Percentiles rank a stretch among this genome's conserved stretches.
These are phyloP conservation scores for Balanococcus diminutus DNA, from an alignment of 2,888 invertebrate genomes.

Conservation along the genomic window DNA sequence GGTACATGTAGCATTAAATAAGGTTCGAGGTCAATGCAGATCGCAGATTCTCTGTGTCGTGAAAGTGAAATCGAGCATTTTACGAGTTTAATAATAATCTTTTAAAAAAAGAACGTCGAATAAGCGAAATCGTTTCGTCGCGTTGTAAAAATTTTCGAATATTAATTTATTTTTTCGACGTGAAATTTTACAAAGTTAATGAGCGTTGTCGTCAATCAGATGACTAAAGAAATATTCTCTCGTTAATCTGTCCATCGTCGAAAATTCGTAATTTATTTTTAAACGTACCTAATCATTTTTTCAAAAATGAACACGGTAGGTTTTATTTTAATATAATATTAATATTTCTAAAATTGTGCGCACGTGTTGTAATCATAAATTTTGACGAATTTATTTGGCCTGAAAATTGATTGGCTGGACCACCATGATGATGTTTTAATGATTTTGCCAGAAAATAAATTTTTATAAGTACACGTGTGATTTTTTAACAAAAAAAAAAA, in stretches of 20 bases:
- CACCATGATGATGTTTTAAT: neutral
- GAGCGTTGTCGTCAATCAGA: too few relatives aligned
- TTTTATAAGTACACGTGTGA: neutral
- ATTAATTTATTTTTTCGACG: too few relatives aligned
- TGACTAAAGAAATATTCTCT: too few relatives aligned
- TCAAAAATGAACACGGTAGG: too few relatives aligned
- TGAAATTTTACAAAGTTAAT: too few relatives aligned
- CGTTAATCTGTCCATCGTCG: too few relatives aligned
- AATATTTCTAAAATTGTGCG: too few relatives aligned
- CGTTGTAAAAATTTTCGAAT: too few relatives aligned
- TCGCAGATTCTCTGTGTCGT: neutral
- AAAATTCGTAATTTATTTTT: too few relatives aligned
- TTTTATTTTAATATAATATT: too few relatives aligned
- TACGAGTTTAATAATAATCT: neutral
- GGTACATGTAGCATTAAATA: neutral
- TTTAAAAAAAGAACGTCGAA: neutral
- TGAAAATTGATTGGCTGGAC: neutral
- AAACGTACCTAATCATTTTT: too few relatives aligned
- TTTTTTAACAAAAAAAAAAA: neutral
- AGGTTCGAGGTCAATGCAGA: neutral
- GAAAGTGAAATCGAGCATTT: neutral
- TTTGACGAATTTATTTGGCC: neutral
- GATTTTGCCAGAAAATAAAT: neutral
- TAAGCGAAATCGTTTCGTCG: neutral
- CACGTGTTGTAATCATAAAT: neutral